A percentile compares a stretch with the other conserved stretches of the same genome.
phyloP scores from a whole-genome alignment of 2,888 invertebrate genomes.

The Hermodice carunculata region DNA sequence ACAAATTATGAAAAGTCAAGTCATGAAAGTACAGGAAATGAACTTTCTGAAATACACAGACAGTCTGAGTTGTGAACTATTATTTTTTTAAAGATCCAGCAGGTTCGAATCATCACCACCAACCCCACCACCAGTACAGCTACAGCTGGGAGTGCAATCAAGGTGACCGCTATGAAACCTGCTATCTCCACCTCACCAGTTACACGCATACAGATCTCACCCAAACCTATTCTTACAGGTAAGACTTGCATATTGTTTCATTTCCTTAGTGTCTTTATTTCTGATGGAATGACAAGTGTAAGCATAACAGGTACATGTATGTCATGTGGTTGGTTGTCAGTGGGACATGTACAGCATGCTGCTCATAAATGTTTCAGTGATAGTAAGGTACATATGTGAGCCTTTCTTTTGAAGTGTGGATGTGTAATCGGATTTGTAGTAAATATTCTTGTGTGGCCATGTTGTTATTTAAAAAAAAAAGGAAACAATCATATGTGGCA shows the following conservation, averaged over 20 bases:
- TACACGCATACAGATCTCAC: conserved; percentile 52
- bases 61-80: neutral
- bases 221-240: conserved; percentile 52
- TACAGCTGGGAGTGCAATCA: neutral
- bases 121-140: neutral
- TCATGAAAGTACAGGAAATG: no score
- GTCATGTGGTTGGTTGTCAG: conserved; percentile 50
- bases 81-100: conserved; percentile 8
- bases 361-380: no score
- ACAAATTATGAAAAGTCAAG: no score
- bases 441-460: no score
- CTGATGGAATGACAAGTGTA: conserved; percentile 44
- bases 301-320: conserved; percentile 54
- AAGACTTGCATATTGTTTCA: neutral
- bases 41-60: no score
- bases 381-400: no score
- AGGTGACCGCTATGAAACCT: conserved; percentile 27
- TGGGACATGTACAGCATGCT: no score
- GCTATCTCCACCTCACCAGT: neutral
- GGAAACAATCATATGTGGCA: no score
- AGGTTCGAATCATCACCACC: conserved; percentile 3
- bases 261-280: neutral
- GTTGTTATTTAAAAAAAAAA: no score
- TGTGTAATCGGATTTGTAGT: no score
- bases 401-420: no score